phyloP scores from a whole-genome alignment of 2,797 vertebrate genomes.

The Ammospiza maritima region DNA sequence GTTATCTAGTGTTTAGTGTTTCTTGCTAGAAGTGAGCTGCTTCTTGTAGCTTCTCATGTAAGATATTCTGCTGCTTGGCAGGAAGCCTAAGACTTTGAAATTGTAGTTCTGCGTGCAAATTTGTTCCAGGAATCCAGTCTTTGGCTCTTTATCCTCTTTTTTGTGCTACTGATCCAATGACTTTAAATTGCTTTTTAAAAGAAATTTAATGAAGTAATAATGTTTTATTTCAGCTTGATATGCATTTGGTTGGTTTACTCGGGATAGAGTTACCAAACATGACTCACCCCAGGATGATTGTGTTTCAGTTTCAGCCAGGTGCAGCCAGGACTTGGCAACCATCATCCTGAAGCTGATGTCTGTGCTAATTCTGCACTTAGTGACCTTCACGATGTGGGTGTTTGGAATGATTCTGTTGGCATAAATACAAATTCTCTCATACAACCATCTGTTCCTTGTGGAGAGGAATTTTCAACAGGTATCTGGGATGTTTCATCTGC shows the following conservation, averaged over 20 bases:
- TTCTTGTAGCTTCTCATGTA: background rate
- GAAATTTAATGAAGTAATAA: conserved; percentile 26
- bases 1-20: background rate
- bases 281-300: conserved; percentile 38
- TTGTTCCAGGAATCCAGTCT: background rate
- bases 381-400: conserved; percentile 61
- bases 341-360: conserved; percentile 1
- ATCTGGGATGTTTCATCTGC: conserved; percentile 20
- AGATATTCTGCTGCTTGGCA: conserved; percentile 1
- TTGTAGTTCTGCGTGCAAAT: background rate
- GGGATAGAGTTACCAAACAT: background rate
- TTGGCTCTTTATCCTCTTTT: conserved; percentile 1
- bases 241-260: background rate
- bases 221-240: conserved; percentile 36
- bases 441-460: conserved; percentile 54
- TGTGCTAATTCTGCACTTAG: conserved; percentile 58
- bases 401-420: conserved; percentile 51
- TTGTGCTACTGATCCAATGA: background rate
- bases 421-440: conserved; percentile 38
- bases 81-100: background rate
- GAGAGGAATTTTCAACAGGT: conserved; percentile 64
- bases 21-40: background rate
- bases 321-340: conserved; percentile 46
- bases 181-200: conserved; percentile 32
- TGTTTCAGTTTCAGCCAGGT: conserved; percentile 51